Evolutionary conservation across 2,888 invertebrate species (phyloP).

Genomic region (Rotaria magnacalcarata): DNA sequence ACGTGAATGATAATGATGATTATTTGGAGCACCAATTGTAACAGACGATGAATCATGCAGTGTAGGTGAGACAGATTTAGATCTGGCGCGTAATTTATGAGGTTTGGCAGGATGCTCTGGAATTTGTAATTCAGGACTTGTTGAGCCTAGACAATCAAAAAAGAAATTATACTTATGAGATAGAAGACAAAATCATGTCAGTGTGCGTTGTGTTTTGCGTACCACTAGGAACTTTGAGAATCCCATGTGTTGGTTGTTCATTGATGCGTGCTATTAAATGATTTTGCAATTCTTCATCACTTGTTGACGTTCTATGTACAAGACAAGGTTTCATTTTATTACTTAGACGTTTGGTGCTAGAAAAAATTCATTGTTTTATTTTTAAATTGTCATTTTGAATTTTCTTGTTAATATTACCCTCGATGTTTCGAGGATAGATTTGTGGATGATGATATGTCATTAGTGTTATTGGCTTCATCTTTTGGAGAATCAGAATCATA

Average conservation of each 20-base stretch:
- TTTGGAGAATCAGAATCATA: constrained; percentile 8
- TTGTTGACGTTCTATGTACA: constrained; percentile 29
- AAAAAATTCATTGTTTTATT: neutral
- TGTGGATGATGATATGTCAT: neutral
- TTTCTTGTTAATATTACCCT: neutral
- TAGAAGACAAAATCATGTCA: no score
- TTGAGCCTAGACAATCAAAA: neutral
- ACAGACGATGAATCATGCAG: constrained; percentile 10
- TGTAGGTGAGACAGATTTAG: constrained; percentile 17
- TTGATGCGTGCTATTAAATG: neutral
- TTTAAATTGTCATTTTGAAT: no score
- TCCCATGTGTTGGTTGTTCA: constrained; percentile 6
- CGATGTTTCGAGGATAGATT: neutral
- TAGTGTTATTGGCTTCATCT: neutral
- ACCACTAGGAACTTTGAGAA: constrained; percentile 19
- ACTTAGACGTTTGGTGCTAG: neutral
- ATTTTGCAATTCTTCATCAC: constrained; percentile 28
- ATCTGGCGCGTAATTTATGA: neutral
- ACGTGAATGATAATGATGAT: constrained; percentile 4
- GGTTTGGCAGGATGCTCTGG: neutral
- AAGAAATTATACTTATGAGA: neutral
- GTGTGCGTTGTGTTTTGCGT: neutral
- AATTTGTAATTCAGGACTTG: constrained; percentile 34
- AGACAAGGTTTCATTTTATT: constrained; percentile 36
- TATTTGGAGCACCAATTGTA: neutral